Evolutionary conservation across 2,113 vertebrate species (phyloP), one percentile per base, ranked within the genome.

Genomic region (Menidia beryllina): DNA sequence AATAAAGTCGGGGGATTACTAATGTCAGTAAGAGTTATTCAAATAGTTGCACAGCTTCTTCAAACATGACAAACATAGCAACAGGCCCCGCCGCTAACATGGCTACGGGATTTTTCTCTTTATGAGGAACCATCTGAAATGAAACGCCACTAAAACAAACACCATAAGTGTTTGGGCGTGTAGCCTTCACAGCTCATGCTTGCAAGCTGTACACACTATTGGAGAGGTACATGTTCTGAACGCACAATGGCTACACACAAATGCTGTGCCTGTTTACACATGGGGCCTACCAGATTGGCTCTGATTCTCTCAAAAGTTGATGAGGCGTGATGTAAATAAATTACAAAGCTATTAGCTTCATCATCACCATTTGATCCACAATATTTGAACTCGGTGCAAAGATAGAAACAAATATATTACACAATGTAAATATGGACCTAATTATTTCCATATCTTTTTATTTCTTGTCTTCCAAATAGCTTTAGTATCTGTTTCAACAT

Each of bases 291-390:
- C 45, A 62, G 43, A 71, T 17, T 47, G 39, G 63, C 23, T 66
- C 49, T 21, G 36, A 56, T 36, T 66, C 72, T 68, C 58, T 48
- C 12, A 2, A 2, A 61, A 53, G 51, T 47, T 64, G 56, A 80
- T 81, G 79, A 77, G 56, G 64, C 49, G 0, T 51, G 63, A 57
- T 59, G 59, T 78, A 73, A 79, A 81, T 71, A 74, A 63, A 83
- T 85, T 62, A 78, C 14, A 5, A 55, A 41, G 36, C 24, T 75
- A 81, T 81, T 85, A 75, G 58, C 25, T 69, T 27, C 43, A 68
- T 77, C 58, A 65, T 48, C 43, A 23, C 53, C 45, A 49, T 72
- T n/a, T 75, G 50, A 77, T 57, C 55, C 10, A 23, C n/a, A 25
- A 26, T 51, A 48, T 64, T 45, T 39, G 11, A 63, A 45, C 14